Base-by-base conservation (phyloP, 2,797 vertebrate species). In the Odontamblyopus lacepedii region DNA sequence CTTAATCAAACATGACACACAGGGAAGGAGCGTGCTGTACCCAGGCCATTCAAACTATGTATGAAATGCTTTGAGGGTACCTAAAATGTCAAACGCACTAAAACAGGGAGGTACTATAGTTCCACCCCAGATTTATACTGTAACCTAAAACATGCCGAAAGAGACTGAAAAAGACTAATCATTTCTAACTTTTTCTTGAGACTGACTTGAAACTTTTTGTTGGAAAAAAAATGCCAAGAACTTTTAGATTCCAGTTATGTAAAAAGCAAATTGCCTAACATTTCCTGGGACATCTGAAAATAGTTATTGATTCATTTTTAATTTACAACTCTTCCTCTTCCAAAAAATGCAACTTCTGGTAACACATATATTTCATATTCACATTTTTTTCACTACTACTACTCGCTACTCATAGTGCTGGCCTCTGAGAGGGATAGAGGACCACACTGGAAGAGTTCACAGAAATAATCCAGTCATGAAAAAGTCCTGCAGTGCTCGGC, bases 1-100 rank as follows among this genome's bases (percentile, higher is more conserved):
- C 75, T 65, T 84, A 83, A 83, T 75, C 51, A 32, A 12, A 81
- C 74, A 63, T 81, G 84, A 84, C 86, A 84, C 77, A 68, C 30
- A 65, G 74, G 83, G 73, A 70, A 60, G 57, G 76, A 73, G 32
- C 63, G 74, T 61, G 77, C 78, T 73, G 76, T 66, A 65, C 13
- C 70, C 76, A 70, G 69, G 60, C 63, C 32, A 8, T 70, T 79
- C 74, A 63, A 18, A 63, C 55, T 68, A 32, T 59, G 30, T 62
- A 3, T 65, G 26, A 51, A 26, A 74, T 63, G 62, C 16, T 16
- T 9, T 32, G 6, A 69, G 5, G 35, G 57, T 61, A 41, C 29
- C 5, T 11, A 75, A 69, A 73, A 19, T 53, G 35, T 3, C 56
- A 13, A 6, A 27, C 57, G 27, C 16, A 53, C 48, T 32, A 32